Percentiles rank a stretch among this genome's conserved stretches.
Evolutionary conservation across 2,113 vertebrate genomes (phyloP).

Genomic region (Heterotilapia buettikoferi): DNA sequence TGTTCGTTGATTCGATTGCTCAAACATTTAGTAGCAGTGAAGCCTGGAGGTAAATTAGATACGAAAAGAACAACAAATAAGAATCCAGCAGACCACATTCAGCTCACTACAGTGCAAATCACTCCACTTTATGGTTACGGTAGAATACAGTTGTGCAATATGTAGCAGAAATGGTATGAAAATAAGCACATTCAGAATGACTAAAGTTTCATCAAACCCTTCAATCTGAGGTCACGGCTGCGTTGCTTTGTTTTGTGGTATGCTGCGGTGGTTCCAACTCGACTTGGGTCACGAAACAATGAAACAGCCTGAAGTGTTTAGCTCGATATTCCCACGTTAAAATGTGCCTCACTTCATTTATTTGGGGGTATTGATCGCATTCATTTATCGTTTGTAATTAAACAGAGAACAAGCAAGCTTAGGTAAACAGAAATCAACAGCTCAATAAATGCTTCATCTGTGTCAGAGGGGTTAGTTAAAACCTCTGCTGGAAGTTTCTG

Average conservation of each 20-base stretch:
- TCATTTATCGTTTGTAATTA: constrained; percentile 64
- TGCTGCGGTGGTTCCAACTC: constrained; percentile 5
- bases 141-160: not conserved
- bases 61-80: not conserved
- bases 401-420: constrained; percentile 60
- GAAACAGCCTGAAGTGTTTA: constrained; percentile 39
- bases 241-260: constrained; percentile 1
- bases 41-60: not conserved
- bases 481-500: not conserved
- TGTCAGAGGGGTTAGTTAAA: not conserved
- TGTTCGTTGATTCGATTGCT: not conserved
- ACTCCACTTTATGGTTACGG: not conserved
- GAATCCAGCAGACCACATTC: not conserved
- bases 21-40: not conserved
- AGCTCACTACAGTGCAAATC: not conserved
- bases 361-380: constrained; percentile 53
- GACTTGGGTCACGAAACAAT: constrained; percentile 35
- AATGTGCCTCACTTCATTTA: constrained; percentile 45
- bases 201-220: constrained; percentile 21
- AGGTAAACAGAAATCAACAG: constrained; percentile 66
- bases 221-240: constrained; percentile 5
- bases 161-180: constrained; percentile 8
- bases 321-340: constrained; percentile 22
- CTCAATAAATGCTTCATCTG: constrained; percentile 33
- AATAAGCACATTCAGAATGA: constrained; percentile 20